phyloP scores from a whole-genome alignment of 2,113 vertebrate species.

The Himantopus leucocephalus region DNA sequence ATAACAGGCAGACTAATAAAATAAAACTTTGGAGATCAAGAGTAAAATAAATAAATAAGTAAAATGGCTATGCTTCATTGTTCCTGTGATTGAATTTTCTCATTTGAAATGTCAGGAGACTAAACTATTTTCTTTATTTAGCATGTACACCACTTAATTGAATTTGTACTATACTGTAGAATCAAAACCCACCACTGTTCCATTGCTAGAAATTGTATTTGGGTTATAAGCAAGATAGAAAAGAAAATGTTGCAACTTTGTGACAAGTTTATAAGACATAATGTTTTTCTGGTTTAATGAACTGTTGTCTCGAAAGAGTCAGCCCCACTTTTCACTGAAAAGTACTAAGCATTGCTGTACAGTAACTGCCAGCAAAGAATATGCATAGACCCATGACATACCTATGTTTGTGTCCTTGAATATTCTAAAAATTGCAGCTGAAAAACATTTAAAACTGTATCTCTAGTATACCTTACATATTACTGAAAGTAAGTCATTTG shows the following conservation, averaged over 20 bases:
- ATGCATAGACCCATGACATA: neutral
- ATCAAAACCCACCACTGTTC: neutral
- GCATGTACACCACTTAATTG: constrained; percentile 28
- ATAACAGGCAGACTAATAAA: neutral
- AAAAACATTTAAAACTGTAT: neutral
- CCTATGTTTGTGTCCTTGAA: neutral
- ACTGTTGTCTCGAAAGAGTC: neutral
- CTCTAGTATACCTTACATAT: neutral
- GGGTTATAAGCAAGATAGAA: neutral
- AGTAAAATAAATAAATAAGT: neutral
- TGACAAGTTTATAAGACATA: neutral
- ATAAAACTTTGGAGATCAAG: neutral
- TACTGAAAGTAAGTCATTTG: neutral
- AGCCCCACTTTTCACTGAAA: neutral
- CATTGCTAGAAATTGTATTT: neutral
- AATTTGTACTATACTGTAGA: neutral
- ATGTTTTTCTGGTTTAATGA: neutral
- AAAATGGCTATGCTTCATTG: constrained; percentile 1
- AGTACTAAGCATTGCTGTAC: neutral
- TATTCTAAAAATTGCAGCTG: neutral
- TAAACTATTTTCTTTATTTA: constrained; percentile 29
- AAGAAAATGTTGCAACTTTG: neutral
- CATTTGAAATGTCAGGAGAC: neutral
- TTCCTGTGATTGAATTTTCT: constrained; percentile 34
- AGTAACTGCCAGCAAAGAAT: neutral